Evolutionary conservation across 2,797 vertebrate genomes (phyloP), one percentile per base, ranked within the genome.

Genomic region (Brotogeris chrysoptera): DNA sequence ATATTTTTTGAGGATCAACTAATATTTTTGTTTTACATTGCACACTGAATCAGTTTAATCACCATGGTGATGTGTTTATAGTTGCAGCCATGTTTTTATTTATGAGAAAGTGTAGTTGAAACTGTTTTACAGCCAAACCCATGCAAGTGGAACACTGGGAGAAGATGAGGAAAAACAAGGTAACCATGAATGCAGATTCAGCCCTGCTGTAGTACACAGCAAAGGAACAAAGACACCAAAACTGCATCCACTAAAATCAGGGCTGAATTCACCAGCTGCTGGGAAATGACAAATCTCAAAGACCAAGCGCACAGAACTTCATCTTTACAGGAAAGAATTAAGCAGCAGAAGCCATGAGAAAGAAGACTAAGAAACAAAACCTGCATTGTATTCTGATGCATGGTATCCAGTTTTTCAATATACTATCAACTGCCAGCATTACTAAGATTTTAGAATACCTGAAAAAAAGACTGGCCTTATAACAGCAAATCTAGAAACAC

Each of bases 161-260:
- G 36, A 68, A 91, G 72, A 30, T 66, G 64, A 88, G 49, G 92
- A 95, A 90, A 90, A 92, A 74, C 63, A 91, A 83, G 77, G 73
- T 66, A 95, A 94, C 59, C 46, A 78, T 2, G 77, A 86, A 90
- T 39, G 16, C 41, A 85, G 43, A 80, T 34, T 74, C 64, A 69
- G 68, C 30, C 52, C 36, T 57, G 77, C 65, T 91, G 49, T 30
- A 63, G 82, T 19, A 80, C 0, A 1, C 21, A 94, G 53, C 16
- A 76, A 70, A 90, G 13, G 47, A 76, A 92, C 8, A 93, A 79
- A 86, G 53, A 63, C 79, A 92, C 16, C 10, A 66, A 59, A 88
- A 55, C 24, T 32, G 44, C 20, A 81, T 13, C 53, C 27, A 38
- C 32, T 80, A 73, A 93, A 52, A 60, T 57, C 53, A 60, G 23